These are phyloP conservation scores for Odontomyia ornata DNA, from an alignment of 2,888 invertebrate genomes.

Conservation along the genomic window DNA sequence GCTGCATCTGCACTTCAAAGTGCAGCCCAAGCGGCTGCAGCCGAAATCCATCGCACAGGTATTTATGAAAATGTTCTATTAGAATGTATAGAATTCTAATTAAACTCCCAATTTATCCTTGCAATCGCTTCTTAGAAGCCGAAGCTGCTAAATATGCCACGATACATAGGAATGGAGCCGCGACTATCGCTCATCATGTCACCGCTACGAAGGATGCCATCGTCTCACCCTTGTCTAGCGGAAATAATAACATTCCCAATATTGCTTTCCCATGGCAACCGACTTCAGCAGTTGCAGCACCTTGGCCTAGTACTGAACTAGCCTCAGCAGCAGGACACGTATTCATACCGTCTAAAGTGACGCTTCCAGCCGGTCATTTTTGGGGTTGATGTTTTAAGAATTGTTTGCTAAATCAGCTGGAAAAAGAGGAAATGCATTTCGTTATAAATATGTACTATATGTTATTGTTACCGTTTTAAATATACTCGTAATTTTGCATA, in stretches of 20 bases:
- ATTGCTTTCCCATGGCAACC: constrained; percentile 45
- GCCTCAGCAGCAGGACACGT: neutral
- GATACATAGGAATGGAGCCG: constrained; percentile 69
- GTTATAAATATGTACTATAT: neutral
- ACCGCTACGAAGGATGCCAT: constrained; percentile 70
- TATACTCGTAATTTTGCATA: no score
- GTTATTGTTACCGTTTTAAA: constrained; percentile 1
- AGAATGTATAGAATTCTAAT: neutral
- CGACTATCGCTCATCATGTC: constrained; percentile 69
- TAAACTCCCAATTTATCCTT: neutral
- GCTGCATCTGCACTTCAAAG: constrained; percentile 77
- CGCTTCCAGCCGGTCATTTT: constrained; percentile 3
- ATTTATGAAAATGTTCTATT: constrained; percentile 10
- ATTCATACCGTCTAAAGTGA: neutral
- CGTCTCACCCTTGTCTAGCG: constrained; percentile 61
- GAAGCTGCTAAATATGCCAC: constrained; percentile 71
- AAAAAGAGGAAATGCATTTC: constrained; percentile 1
- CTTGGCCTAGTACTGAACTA: constrained; percentile 33
- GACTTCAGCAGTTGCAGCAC: neutral
- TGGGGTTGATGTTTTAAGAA: constrained; percentile 15
- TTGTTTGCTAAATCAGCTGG: neutral
- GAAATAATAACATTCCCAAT: constrained; percentile 60
- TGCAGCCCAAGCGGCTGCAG: constrained; percentile 72
- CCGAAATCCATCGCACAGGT: constrained; percentile 74
- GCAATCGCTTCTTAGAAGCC: constrained; percentile 62